These are phyloP conservation scores for Drosophila subobscura DNA, from an alignment of 1,140 invertebrate genomes.

Conservation along the genomic window DNA sequence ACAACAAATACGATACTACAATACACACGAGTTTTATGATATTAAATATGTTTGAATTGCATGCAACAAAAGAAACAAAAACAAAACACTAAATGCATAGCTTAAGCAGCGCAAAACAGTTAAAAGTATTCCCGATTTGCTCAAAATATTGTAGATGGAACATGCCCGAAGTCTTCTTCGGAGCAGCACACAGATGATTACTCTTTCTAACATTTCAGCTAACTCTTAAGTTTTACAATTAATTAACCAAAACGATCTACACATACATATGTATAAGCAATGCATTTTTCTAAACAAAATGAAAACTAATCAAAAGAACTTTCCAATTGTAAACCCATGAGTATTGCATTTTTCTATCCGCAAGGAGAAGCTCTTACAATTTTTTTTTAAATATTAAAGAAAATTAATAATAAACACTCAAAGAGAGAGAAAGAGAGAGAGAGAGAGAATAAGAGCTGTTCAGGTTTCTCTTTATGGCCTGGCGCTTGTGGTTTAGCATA, in stretches of 20 bases:
- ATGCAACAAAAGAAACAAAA: constrained; percentile 34
- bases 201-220: constrained; percentile 35
- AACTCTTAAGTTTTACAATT: constrained; percentile 24
- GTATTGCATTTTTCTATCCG: constrained; percentile 67
- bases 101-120: constrained; percentile 31
- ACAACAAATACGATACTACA: neutral
- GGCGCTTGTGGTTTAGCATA: constrained; percentile 11
- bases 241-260: constrained; percentile 5
- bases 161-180: constrained; percentile 21
- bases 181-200: constrained; percentile 8
- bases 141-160: constrained; percentile 32
- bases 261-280: constrained; percentile 47
- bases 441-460: neutral
- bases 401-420: neutral
- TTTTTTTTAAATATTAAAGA: constrained; percentile 45
- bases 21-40: constrained; percentile 49
- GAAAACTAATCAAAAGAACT: constrained; percentile 19
- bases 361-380: constrained; percentile 35
- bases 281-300: constrained; percentile 56
- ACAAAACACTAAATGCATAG: constrained; percentile 15
- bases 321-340: constrained; percentile 61
- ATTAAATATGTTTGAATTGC: constrained; percentile 69
- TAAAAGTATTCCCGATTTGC: constrained; percentile 50
- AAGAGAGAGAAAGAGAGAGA: no score
- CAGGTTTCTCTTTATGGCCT: constrained; percentile 15